Base-by-base conservation (phyloP, 1,140 invertebrate species). In the Charaxes varanes region DNA sequence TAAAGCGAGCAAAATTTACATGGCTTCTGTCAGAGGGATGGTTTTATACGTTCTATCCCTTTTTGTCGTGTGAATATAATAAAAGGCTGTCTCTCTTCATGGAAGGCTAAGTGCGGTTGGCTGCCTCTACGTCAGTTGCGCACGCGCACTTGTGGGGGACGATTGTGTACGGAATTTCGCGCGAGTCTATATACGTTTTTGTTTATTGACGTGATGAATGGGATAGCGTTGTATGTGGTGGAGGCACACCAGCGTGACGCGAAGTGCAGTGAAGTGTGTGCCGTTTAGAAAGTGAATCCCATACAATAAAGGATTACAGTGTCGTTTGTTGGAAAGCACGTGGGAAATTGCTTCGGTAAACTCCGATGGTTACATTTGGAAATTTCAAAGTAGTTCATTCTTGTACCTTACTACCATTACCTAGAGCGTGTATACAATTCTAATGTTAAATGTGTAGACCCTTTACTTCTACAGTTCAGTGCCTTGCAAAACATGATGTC, bases 291-390 rank as follows among this genome's bases (percentile, higher is more conserved):
- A 72, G 73, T 70, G 63, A 60, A 44, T 28, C 16, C n/a, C 26
- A 48, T 48, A 37, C 22, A 40, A 57, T 46, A 62, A 64, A 67
- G 74, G 74, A 79, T 79, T 66, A 66, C 74, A 76, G 74, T 79
- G 74, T 23, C 27, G 15, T 58, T 50, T 31, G 21, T 34, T 34
- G 32, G 43, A 32, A 53, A 35, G 13, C 40, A 50, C 41, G 44
- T 44, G 44, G 37, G 41, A 44, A 53, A 38, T 18, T 38, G 15
- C 43, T 27, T 41, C 26, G 35, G 42, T 35, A 43, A 50, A 52
- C 21, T 51, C 43, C 27, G 31, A 45, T 44, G 41, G 42, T 45
- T 45, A 36, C 41, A 40, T 42, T 38, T 40, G 43, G 22, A 16
- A 15, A n/a, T n/a, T n/a, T n/a, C n/a, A n/a, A n/a, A n/a, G n/a